Conservation (phyloP, 1,140 invertebrate species). For the Brachionus rotundiformis region DNA sequence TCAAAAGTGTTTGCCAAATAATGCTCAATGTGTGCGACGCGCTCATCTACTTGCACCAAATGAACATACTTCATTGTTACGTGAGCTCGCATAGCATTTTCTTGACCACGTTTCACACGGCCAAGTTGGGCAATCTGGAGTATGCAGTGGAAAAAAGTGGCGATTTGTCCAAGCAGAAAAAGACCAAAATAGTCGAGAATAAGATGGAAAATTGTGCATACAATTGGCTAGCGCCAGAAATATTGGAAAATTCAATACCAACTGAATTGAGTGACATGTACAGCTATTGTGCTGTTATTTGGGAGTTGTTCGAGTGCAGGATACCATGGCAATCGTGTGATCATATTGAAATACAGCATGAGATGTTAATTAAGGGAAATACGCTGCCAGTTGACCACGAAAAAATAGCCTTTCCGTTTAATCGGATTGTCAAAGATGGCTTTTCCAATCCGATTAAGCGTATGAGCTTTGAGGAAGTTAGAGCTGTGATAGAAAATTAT, state of each 20-base stretch:
- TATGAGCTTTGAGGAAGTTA: constrained; percentile 45
- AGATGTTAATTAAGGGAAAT: constrained; percentile 31
- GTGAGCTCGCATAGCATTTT: constrained; percentile 65
- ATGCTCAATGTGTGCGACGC: constrained; percentile 62
- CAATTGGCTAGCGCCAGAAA: constrained; percentile 65
- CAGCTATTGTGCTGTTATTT: constrained; percentile 63
- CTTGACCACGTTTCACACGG: constrained; percentile 58
- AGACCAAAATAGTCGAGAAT: constrained; percentile 50
- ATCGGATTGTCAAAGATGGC: constrained; percentile 45
- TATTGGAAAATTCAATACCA: constrained; percentile 59
- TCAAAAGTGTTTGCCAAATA: constrained; percentile 54
- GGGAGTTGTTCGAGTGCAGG: constrained; percentile 62
- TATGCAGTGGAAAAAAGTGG: constrained; percentile 61
- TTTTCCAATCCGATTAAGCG: constrained; percentile 45
- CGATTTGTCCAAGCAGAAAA: background rate
- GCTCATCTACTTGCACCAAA: constrained; percentile 63
- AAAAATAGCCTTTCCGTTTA: constrained; percentile 39
- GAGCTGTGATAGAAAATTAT: background rate
- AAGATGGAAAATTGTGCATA: constrained; percentile 56
- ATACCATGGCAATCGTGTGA: constrained; percentile 3
- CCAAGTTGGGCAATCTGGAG: constrained; percentile 65
- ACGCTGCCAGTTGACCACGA: constrained; percentile 27
- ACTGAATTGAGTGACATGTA: constrained; percentile 63
- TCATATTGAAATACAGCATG: constrained; percentile 27
- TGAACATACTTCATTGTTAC: constrained; percentile 62